These are phyloP conservation scores for Zaprionus gabonicus DNA, from an alignment of 1,140 invertebrate genomes.

Conservation along the genomic window DNA sequence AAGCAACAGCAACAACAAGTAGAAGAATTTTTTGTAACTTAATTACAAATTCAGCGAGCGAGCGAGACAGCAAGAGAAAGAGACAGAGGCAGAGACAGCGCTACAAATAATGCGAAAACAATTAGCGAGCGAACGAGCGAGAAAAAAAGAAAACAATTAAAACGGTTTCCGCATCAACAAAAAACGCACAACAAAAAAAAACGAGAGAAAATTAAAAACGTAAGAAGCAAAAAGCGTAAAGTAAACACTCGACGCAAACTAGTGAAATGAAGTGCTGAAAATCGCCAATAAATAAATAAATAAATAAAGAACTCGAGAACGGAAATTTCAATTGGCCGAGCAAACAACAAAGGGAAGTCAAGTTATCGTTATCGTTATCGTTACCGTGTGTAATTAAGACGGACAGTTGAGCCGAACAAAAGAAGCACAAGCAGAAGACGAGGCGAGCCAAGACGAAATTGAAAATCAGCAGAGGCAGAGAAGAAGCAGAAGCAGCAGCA, in stretches of 20 bases:
- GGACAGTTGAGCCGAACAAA: background rate
- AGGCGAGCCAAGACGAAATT: background rate
- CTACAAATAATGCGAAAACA: slow-evolving; percentile 16
- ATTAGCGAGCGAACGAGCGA: slow-evolving; percentile 12
- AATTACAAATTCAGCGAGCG: slow-evolving; percentile 36
- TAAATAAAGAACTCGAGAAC: background rate
- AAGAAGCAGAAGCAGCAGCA: no score
- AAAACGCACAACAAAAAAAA: background rate
- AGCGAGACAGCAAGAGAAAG: background rate
- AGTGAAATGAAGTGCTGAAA: slow-evolving; percentile 56
- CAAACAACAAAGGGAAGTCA: background rate
- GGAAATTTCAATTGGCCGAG: background rate
- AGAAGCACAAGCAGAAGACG: background rate
- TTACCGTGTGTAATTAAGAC: background rate
- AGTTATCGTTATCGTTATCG: background rate
- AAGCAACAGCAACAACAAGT: slow-evolving; percentile 40
- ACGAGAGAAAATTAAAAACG: background rate
- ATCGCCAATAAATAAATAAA: slow-evolving; percentile 51
- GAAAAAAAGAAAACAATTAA: slow-evolving; percentile 31
- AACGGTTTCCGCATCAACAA: slow-evolving; percentile 41
- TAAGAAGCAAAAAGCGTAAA: slow-evolving; percentile 23
- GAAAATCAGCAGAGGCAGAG: background rate
- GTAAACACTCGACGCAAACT: slow-evolving; percentile 11
- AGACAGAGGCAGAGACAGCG: background rate
- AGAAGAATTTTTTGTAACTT: slow-evolving; percentile 42